Base-by-base conservation (phyloP, 2,888 invertebrate species). In the Caenorhabditis sp. region DNA sequence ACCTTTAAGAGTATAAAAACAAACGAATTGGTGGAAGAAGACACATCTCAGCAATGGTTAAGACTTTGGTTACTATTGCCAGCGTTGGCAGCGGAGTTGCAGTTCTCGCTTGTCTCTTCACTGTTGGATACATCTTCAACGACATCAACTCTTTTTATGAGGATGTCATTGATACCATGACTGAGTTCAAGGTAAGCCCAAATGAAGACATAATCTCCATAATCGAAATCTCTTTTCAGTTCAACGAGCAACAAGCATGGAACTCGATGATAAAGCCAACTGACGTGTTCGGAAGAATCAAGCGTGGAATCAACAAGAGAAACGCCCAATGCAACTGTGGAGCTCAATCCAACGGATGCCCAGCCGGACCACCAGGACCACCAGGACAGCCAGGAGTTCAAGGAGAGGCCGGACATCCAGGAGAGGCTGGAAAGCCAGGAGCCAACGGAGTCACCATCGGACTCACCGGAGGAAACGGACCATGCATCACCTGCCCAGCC, bases 71-170 rank as follows among this genome's bases (percentile, higher is more conserved):
- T 22, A 80, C 80, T 26, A 75, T 82, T 35, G 86, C 84, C 64
- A 75, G 74, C 66, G 61, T 80, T 49, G 74, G 84, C 64, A 84
- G 84, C 68, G 86, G 85, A 58, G 59, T 82, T 19, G 86, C 82
- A n/a, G 81, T 85, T 28, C 47, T 85, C 56, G 75, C 68, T n/a
- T 85, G 85, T 69, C 72, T 86, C 7, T 69, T 84, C 63, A 77
- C 79, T 56, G 82, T 86, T 68, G 86, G 75, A 41, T 82, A 68
- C 82, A 84, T 86, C 73, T 85, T 85, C 85, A 86, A 86, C 73
- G 86, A 86, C 54, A 86, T 86, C 80, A 85, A 86, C 84, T 74
- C 58, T 16, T 86, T 86, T 80, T 84, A 86, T 72, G 86, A 85
- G 61, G 82, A 86, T 19, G 85, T 80, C 54, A 76, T 85, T 59